These are phyloP conservation scores for Sebastes matsubarae DNA, from an alignment of 2,797 vertebrate genomes.

Conservation along the genomic window DNA sequence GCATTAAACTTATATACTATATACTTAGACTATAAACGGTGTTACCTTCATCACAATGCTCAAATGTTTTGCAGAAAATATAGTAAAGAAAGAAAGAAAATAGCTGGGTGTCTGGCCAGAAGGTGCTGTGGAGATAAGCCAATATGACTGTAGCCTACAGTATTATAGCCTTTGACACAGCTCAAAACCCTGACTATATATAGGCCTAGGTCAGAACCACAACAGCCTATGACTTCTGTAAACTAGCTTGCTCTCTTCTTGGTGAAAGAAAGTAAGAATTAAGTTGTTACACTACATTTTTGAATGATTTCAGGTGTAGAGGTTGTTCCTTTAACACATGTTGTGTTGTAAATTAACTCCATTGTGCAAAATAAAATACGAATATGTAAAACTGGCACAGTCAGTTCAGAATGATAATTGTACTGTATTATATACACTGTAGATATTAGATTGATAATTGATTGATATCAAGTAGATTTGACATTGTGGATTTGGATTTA, in stretches of 20 bases:
- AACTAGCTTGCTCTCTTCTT: neutral
- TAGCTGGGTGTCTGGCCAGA: neutral
- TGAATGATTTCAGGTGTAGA: neutral
- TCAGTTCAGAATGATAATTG: neutral
- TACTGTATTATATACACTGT: neutral
- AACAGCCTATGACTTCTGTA: neutral
- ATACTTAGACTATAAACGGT: too few species aligned
- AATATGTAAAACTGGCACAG: neutral
- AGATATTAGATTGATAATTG: neutral
- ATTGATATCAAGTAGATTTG: neutral
- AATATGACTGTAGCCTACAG: neutral
- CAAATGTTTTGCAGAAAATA: too few species aligned
- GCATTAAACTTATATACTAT: too few species aligned
- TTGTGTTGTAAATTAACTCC: neutral
- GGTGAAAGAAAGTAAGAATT: neutral
- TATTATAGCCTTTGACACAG: too few species aligned
- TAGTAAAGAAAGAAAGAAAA: neutral
- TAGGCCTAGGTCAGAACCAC: neutral
- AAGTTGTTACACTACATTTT: neutral
- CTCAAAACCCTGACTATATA: neutral
- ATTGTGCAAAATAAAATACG: neutral
- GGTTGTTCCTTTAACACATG: neutral
- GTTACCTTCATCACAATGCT: too few species aligned
- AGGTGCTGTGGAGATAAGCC: neutral
- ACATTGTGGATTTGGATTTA: neutral